These are phyloP conservation scores for Cylindroiulus punctatus DNA, from an alignment of 2,888 invertebrate species.

Conservation along the genomic window DNA sequence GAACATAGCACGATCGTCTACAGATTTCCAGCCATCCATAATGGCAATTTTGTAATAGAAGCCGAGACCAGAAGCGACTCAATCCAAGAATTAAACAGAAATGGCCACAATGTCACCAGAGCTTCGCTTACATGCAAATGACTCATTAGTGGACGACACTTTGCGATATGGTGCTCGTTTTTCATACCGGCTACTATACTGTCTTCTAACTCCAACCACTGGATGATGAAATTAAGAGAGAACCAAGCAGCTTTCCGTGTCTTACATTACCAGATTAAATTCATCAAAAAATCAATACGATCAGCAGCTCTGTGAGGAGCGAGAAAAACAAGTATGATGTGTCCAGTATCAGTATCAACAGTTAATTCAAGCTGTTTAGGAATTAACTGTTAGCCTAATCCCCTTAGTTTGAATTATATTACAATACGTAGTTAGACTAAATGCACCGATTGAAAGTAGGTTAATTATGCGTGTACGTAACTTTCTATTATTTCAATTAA, in stretches of 20 bases:
- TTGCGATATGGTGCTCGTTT: not conserved
- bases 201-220: not conserved
- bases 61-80: not conserved
- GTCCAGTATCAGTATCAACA: too few relatives aligned
- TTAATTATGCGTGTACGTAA: too few relatives aligned
- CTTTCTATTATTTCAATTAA: too few relatives aligned
- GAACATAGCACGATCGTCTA: not conserved
- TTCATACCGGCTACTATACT: not conserved
- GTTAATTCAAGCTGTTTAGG: too few relatives aligned
- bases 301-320: not conserved
- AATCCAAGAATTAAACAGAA: not conserved
- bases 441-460: too few relatives aligned
- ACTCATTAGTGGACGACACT: not conserved
- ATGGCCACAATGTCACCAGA: not conserved
- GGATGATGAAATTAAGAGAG: not conserved
- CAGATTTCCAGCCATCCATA: not conserved
- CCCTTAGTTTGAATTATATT: too few relatives aligned
- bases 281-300: conserved; percentile 4
- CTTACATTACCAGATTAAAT: conserved; percentile 26
- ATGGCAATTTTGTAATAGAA: not conserved
- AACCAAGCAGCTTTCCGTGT: not conserved
- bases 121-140: conserved; percentile 7
- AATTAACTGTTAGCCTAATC: too few relatives aligned
- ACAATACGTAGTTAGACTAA: too few relatives aligned
- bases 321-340: not conserved